Percentiles rank a stretch among this genome's conserved stretches.
phyloP scores from a whole-genome alignment of 1,140 invertebrate species.

The Pogonus chalceus region DNA sequence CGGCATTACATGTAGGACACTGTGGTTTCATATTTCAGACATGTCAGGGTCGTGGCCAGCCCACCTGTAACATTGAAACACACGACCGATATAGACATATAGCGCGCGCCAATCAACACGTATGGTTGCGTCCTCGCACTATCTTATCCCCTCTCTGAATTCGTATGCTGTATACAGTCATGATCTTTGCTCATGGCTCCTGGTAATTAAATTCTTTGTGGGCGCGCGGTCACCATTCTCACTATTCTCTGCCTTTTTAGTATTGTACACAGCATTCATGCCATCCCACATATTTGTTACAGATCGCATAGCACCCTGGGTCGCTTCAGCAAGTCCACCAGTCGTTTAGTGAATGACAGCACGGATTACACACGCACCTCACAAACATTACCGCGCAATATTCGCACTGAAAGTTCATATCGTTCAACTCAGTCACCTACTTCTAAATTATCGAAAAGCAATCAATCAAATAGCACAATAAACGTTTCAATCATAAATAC shows the following conservation, averaged over 20 bases:
- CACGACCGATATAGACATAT: neutral
- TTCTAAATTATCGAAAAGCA: slow-evolving; percentile 41
- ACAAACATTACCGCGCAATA: slow-evolving; percentile 67
- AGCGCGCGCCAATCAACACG: no score
- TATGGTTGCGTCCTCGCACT: no score
- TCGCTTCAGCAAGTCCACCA: slow-evolving; percentile 68
- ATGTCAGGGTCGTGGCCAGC: neutral
- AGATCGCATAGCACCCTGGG: slow-evolving; percentile 57
- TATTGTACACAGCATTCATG: neutral
- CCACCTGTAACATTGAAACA: neutral
- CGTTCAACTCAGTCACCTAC: slow-evolving; percentile 39
- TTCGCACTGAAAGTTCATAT: slow-evolving; percentile 34
- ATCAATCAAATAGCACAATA: slow-evolving; percentile 54
- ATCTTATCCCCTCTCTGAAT: no score
- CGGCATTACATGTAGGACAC: neutral
- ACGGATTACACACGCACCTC: slow-evolving; percentile 51
- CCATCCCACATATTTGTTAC: slow-evolving; percentile 28
- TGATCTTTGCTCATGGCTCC: no score
- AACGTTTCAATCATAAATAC: slow-evolving; percentile 66
- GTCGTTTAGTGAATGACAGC: slow-evolving; percentile 46
- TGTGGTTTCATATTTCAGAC: neutral
- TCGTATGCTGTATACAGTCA: neutral
- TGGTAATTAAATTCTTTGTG: neutral
- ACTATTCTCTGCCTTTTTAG: neutral
- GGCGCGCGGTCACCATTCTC: neutral